Evolutionary conservation across 1,140 invertebrate species (phyloP), one percentile per base, ranked within the genome.

Genomic region (Dysdera silvatica): DNA sequence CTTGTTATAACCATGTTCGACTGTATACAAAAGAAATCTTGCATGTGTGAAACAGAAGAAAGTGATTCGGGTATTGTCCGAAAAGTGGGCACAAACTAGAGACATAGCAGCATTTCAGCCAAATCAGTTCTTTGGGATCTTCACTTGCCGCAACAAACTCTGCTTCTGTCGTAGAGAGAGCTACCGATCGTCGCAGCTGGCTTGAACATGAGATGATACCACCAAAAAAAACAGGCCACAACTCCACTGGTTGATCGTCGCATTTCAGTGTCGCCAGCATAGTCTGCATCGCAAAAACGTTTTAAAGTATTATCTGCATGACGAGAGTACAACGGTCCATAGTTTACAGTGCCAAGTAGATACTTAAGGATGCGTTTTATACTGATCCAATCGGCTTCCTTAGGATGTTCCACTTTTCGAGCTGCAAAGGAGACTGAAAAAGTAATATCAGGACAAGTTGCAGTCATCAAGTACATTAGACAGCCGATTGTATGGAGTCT

Each of bases 361-460:
- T 80, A 80, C 40, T 70, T 68, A 35, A 79, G 65, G 0, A 80
- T 63, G 53, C 78, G 35, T 61, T 80, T 79, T 1, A 71, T 74
- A n/a, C 60, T 72, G 68, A 5, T 60, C 66, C 49, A 53, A 70
- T 81, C 40, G 32, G 29, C 7, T 5, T n/a, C 7, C 24, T 8
- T 33, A 3, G 41, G 26, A n/a, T 48, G 52, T 41, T 43, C 48
- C 10, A 40, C 10, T 16, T 12, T 5, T 28, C 29, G 8, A 29
- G 51, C 41, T 12, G 26, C 43, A 24, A 54, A 18, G 65, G 70
- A 74, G 2, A 80, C 74, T 29, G 75, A 69, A 71, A 67, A 78
- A 4, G 75, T 56, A 24, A 81, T 76, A 67, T 80, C 78, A 43
- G 79, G 78, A 32, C 78, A 54, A n/a, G 77, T 78, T 0, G 68